A percentile compares a stretch with the other conserved stretches of the same genome.
These are phyloP conservation scores for Miichthys miiuy DNA, from an alignment of 2,797 vertebrate genomes.

Conservation along the genomic window DNA sequence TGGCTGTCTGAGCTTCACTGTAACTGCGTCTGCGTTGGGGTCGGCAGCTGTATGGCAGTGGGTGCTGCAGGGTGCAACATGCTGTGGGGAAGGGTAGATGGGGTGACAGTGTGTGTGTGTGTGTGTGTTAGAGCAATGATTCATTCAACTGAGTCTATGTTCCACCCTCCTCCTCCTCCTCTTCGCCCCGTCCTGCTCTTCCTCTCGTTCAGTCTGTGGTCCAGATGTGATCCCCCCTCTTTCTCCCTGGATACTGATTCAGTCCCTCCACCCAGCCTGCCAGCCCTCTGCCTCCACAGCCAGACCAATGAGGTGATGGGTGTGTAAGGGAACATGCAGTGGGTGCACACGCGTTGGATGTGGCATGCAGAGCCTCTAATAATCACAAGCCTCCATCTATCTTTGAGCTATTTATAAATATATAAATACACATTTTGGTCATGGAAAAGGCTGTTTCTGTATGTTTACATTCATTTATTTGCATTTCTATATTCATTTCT, in stretches of 20 bases:
- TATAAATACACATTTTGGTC: no score
- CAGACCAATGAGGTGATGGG: slow-evolving; percentile 52
- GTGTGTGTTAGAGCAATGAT: slow-evolving; percentile 66
- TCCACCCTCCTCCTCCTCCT: slow-evolving; percentile 50
- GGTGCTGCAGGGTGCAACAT: slow-evolving; percentile 70
- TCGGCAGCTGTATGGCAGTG: slow-evolving; percentile 68
- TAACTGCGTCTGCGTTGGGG: slow-evolving; percentile 29
- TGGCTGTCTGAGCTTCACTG: slow-evolving; percentile 34
- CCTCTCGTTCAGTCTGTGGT: slow-evolving; percentile 67
- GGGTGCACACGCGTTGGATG: slow-evolving; percentile 43
- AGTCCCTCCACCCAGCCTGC: slow-evolving; percentile 57
- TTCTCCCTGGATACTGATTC: slow-evolving; percentile 78
- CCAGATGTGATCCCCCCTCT: slow-evolving; percentile 76
- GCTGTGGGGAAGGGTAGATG: slow-evolving; percentile 76
- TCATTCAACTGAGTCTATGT: slow-evolving; percentile 72
- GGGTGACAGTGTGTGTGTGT: slow-evolving; percentile 53
- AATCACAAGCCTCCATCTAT: slow-evolving; percentile 15
- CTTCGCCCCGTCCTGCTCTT: slow-evolving; percentile 40
- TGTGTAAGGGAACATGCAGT: slow-evolving; percentile 36
- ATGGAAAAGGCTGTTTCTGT: no score
- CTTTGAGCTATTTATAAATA: background rate
- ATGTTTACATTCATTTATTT: no score
- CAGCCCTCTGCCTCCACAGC: slow-evolving; percentile 32
- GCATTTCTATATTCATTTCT: no score
- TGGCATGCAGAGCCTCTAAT: slow-evolving; percentile 30